Conservation (phyloP, 2,888 invertebrate species). For the Acanthosepion pharaonis region DNA sequence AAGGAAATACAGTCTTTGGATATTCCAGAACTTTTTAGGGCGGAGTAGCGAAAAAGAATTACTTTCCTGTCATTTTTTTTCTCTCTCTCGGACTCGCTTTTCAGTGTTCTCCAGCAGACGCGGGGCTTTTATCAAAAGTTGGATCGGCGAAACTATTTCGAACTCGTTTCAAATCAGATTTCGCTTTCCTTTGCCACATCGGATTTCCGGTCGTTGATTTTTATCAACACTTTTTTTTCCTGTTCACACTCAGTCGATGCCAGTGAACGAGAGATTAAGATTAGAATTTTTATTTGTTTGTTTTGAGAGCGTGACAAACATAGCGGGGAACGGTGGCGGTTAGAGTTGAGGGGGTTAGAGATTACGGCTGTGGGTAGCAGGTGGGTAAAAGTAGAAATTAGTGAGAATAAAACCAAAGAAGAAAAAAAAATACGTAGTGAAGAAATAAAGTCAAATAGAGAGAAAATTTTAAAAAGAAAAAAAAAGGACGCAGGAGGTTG, state of each 20-base stretch:
- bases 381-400: neutral
- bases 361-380: neutral
- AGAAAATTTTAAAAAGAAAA: too few species aligned
- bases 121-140: neutral
- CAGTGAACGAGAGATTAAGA: neutral
- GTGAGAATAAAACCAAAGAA: neutral
- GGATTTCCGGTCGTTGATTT: conserved; percentile 33
- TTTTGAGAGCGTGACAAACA: neutral
- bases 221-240: neutral
- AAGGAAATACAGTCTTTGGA: neutral
- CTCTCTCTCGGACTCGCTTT: neutral
- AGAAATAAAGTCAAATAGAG: too few species aligned
- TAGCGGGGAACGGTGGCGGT: neutral
- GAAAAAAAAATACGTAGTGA: neutral
- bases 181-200: conserved; percentile 6
- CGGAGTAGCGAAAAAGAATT: neutral
- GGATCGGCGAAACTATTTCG: conserved; percentile 33
- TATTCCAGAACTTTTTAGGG: neutral
- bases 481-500: too few species aligned
- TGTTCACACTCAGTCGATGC: neutral
- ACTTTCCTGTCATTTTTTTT: neutral
- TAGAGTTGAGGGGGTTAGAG: neutral
- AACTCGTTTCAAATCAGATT: conserved; percentile 22
- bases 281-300: conserved; percentile 33
- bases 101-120: neutral